Evolutionary conservation across 2,113 vertebrate species (phyloP).

Genomic region (Salvelinus namaycush): DNA sequence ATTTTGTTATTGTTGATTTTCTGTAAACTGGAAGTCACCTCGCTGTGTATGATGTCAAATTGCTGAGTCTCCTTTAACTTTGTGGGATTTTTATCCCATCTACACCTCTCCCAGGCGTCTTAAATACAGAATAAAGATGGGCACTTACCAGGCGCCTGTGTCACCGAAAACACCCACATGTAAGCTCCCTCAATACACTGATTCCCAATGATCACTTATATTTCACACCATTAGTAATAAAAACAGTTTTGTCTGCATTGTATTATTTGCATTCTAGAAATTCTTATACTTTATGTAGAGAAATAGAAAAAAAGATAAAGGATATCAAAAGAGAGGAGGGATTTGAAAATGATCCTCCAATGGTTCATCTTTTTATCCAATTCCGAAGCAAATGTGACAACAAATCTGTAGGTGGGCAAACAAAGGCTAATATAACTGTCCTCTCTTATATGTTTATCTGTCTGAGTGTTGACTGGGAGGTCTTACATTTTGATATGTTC

Average conservation of each 20-base stretch:
- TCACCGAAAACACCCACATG: conserved; percentile 76
- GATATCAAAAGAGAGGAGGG: conserved; percentile 12
- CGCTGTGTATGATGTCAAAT: background rate
- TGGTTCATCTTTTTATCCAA: background rate
- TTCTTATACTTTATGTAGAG: conserved; percentile 6
- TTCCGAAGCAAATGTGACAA: background rate
- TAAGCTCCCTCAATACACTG: conserved; percentile 69
- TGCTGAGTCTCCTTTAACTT: background rate
- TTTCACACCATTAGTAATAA: too few relatives aligned
- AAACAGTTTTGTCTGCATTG: background rate
- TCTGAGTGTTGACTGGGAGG: background rate
- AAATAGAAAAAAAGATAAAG: conserved; percentile 42
- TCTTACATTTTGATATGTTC: background rate
- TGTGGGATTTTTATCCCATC: background rate
- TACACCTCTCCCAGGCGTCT: conserved; percentile 75
- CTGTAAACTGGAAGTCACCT: too few relatives aligned
- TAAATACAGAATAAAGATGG: conserved; percentile 81
- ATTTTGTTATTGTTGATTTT: too few relatives aligned
- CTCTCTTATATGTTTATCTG: background rate
- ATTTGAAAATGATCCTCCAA: conserved; percentile 37
- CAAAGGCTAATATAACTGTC: background rate
- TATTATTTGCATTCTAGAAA: background rate
- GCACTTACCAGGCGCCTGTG: conserved; percentile 74
- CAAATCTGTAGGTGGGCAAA: background rate
- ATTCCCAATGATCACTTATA: background rate